phyloP scores from a whole-genome alignment of 2,888 invertebrate genomes.

The Buathra laborator region DNA sequence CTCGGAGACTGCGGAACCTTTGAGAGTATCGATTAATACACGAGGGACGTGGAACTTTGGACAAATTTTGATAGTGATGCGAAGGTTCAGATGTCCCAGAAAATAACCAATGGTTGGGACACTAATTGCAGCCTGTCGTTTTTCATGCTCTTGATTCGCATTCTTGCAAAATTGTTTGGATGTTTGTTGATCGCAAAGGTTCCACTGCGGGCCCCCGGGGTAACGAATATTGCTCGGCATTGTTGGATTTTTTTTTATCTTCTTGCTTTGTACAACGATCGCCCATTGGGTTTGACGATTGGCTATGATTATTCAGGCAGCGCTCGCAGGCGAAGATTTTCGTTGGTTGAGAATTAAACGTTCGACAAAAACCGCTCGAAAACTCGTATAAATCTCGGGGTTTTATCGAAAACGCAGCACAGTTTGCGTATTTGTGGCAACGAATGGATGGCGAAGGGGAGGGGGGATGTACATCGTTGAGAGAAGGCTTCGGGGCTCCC shows the following conservation, averaged over 20 bases:
- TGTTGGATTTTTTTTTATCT: not conserved
- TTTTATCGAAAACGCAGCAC: conserved; percentile 31
- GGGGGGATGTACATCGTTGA: conserved; percentile 35
- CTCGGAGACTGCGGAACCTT: not conserved
- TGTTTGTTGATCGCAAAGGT: too few relatives aligned
- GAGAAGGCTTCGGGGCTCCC: conserved; percentile 39
- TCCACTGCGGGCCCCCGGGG: too few relatives aligned
- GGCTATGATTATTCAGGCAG: conserved; percentile 34
- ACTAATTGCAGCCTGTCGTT: too few relatives aligned
- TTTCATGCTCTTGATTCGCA: too few relatives aligned
- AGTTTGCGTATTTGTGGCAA: conserved; percentile 33
- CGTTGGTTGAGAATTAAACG: conserved; percentile 14
- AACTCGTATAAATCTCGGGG: conserved; percentile 36
- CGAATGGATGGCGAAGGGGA: not conserved
- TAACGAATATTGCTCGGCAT: not conserved
- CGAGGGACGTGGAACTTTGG: not conserved
- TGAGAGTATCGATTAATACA: not conserved
- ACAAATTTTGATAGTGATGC: not conserved
- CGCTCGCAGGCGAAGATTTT: not conserved
- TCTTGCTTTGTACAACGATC: not conserved
- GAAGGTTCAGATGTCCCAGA: not conserved
- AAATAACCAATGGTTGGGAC: not conserved
- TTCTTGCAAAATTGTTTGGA: too few relatives aligned
- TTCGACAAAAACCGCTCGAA: conserved; percentile 5
- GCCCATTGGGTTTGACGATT: conserved; percentile 19